Conservation (phyloP, 1,140 invertebrate genomes). For the Leptopilina boulardi region DNA sequence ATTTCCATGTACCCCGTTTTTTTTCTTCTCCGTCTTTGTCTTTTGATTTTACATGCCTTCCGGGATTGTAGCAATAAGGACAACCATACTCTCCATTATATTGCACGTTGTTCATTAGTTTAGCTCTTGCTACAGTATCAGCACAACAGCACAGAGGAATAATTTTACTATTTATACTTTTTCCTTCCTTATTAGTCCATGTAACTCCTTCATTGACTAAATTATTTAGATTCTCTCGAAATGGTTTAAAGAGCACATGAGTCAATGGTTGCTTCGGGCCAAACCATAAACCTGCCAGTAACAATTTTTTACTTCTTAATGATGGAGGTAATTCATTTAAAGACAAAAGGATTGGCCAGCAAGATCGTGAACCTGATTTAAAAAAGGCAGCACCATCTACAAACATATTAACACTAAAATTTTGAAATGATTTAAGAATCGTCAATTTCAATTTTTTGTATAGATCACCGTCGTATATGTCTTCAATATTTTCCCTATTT, state of each 20-base stretch:
- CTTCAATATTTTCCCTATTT: not conserved
- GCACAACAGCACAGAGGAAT: not conserved
- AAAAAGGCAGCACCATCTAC: not conserved
- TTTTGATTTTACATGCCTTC: not conserved
- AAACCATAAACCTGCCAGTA: not conserved
- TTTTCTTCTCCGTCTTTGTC: not conserved
- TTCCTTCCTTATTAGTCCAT: not conserved
- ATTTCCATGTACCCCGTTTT: not conserved
- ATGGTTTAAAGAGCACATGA: not conserved
- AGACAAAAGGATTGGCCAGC: not conserved
- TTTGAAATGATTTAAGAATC: slow-evolving; percentile 13
- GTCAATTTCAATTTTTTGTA: not conserved
- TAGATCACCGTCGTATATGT: not conserved
- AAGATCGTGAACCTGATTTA: not conserved
- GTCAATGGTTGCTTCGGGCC: not conserved
- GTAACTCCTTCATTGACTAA: not conserved
- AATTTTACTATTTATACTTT: not conserved
- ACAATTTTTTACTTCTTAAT: not conserved
- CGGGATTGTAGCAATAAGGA: not conserved
- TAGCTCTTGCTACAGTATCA: not conserved
- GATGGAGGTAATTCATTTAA: not conserved
- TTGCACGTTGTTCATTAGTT: not conserved
- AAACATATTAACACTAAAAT: not conserved
- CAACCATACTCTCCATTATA: not conserved
- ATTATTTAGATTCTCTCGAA: not conserved